phyloP scores from a whole-genome alignment of 2,113 vertebrate species.

The Tangachromis dhanisi region DNA sequence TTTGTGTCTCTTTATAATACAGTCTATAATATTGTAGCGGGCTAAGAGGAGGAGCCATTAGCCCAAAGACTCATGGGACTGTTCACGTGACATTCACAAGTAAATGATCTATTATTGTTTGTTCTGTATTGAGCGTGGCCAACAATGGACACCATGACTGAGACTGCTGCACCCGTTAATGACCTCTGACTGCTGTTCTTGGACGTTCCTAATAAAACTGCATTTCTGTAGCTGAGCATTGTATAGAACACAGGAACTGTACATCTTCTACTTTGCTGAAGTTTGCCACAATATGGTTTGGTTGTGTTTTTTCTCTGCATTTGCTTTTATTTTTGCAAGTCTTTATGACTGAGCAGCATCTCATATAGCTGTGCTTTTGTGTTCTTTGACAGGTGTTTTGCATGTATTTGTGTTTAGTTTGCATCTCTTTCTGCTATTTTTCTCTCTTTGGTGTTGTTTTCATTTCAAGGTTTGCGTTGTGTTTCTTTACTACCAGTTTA shows the following conservation, averaged over 20 bases:
- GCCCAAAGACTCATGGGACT: not conserved
- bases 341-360: not conserved
- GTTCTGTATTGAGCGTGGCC: not conserved
- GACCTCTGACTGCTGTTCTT: not conserved
- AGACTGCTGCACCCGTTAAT: not conserved
- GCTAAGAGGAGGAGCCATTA: not conserved
- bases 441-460: not conserved
- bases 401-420: not conserved
- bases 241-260: not conserved
- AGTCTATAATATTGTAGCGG: not conserved
- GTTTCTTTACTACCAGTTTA: not conserved
- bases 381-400: not conserved
- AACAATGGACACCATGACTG: not conserved
- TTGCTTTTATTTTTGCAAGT: not conserved
- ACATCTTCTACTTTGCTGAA: not conserved
- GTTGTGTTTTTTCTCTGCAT: not conserved
- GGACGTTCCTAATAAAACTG: not conserved
- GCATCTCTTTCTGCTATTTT: not conserved
- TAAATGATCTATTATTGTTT: not conserved
- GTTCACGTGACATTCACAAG: not conserved
- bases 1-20: not conserved
- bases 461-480: not conserved
- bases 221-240: not conserved
- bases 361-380: not conserved
- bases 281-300: not conserved